These are phyloP conservation scores for Mesoligia furuncula DNA, from an alignment of 2,888 invertebrate genomes.

Conservation along the genomic window DNA sequence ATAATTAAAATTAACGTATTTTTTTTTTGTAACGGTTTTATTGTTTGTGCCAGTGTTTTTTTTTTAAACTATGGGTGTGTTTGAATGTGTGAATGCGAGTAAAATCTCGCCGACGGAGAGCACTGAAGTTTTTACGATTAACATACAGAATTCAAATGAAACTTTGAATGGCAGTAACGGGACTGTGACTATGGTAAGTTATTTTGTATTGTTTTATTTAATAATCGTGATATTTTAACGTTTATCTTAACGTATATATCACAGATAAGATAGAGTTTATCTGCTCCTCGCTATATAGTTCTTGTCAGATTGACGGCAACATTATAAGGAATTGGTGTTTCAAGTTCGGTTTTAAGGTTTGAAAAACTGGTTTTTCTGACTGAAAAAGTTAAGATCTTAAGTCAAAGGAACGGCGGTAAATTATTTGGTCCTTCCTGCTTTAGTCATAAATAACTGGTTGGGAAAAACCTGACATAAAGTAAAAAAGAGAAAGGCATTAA, in stretches of 20 bases:
- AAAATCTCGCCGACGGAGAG: constrained; percentile 81
- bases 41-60: constrained; percentile 39
- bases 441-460: neutral
- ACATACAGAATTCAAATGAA: constrained; percentile 74
- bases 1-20: neutral
- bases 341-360: neutral
- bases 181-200: constrained; percentile 72
- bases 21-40: constrained; percentile 22
- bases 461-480: neutral
- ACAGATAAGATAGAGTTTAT: constrained; percentile 41
- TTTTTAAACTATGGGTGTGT: constrained; percentile 76
- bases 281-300: constrained; percentile 12
- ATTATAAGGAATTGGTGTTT: neutral
- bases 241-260: neutral
- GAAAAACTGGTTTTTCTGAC: neutral
- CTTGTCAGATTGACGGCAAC: constrained; percentile 11
- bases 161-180: constrained; percentile 71
- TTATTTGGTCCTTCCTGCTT: neutral
- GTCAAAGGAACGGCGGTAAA: neutral
- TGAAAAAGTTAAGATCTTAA: neutral
- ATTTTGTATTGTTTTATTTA: neutral
- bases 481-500: neutral
- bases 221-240: neutral
- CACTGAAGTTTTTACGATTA: constrained; percentile 83
- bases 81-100: constrained; percentile 80